Evolutionary conservation across 2,113 vertebrate species (phyloP).

Genomic region (Plectropomus leopardus): DNA sequence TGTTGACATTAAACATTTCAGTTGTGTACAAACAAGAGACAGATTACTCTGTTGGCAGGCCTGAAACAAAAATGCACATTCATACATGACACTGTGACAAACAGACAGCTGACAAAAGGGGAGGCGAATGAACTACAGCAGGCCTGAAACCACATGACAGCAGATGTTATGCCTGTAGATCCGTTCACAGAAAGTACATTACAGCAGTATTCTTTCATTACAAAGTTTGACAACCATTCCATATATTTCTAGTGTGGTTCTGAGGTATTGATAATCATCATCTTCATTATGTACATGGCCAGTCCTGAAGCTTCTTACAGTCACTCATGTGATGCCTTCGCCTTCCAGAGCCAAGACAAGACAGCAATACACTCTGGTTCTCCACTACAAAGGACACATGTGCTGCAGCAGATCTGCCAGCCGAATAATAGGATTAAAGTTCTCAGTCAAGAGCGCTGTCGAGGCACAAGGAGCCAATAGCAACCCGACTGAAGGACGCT

Average conservation of each 20-base stretch:
- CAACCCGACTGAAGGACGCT: constrained; percentile 18
- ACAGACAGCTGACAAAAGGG: not conserved
- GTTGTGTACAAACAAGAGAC: not conserved
- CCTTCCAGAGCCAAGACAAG: constrained; percentile 13
- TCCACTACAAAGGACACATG: constrained; percentile 36
- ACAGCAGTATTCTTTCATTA: not conserved
- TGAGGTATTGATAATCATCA: constrained; percentile 1
- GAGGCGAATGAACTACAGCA: not conserved
- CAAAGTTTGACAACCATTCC: constrained; percentile 1
- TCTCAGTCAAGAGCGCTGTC: constrained; percentile 3
- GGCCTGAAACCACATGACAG: not conserved
- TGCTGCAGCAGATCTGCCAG: constrained; percentile 28
- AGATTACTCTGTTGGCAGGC: not conserved
- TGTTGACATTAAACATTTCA: not conserved
- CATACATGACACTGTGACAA: not conserved
- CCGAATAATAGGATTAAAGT: constrained; percentile 55
- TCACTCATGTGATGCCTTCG: not conserved
- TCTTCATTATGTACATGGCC: not conserved
- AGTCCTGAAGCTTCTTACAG: constrained; percentile 20
- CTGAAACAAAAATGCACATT: not conserved
- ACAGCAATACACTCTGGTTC: constrained; percentile 11
- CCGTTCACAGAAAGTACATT: not conserved
- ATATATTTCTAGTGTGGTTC: not conserved
- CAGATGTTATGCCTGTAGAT: not conserved
- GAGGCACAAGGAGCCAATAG: not conserved